A percentile compares a stretch with the other conserved stretches of the same genome.
Conservation (phyloP, 2,888 invertebrate species). For the Protonemura montana region DNA sequence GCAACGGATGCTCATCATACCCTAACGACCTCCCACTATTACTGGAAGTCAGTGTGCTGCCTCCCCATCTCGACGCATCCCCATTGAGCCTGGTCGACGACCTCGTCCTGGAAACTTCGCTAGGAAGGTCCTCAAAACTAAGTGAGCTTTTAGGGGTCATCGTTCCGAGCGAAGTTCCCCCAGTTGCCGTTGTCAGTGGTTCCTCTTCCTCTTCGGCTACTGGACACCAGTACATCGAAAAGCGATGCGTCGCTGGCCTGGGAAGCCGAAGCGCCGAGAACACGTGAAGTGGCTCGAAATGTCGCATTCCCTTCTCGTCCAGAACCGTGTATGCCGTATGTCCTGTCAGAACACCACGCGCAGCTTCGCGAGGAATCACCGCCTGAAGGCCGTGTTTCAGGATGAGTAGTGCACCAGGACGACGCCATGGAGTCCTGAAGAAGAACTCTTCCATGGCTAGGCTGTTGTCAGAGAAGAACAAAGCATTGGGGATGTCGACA, state of each 20-base stretch:
- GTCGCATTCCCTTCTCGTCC: slow-evolving; percentile 77
- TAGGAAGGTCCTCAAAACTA: slow-evolving; percentile 41
- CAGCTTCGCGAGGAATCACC: slow-evolving; percentile 78
- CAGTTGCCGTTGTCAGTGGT: slow-evolving; percentile 60
- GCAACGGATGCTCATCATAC: background rate
- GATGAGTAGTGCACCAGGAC: slow-evolving; percentile 71
- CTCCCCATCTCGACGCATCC: slow-evolving; percentile 25
- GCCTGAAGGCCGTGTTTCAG: slow-evolving; percentile 78
- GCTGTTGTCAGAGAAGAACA: slow-evolving; percentile 73
- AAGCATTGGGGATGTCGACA: slow-evolving; percentile 72
- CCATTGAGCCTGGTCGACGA: slow-evolving; percentile 33
- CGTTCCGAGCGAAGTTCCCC: slow-evolving; percentile 53
- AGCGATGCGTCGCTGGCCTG: slow-evolving; percentile 70
- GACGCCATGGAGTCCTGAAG: slow-evolving; percentile 55
- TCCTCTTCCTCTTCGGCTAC: slow-evolving; percentile 54
- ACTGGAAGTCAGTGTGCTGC: background rate
- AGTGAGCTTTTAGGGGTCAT: slow-evolving; percentile 50
- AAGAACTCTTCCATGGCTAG: slow-evolving; percentile 80
- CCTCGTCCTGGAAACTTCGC: slow-evolving; percentile 19
- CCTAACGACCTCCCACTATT: background rate
- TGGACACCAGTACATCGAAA: slow-evolving; percentile 72
- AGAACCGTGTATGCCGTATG: slow-evolving; percentile 78
- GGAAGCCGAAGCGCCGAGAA: slow-evolving; percentile 74
- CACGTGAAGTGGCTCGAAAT: slow-evolving; percentile 79
- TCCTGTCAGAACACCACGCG: slow-evolving; percentile 76